These are phyloP conservation scores for Jaculus jaculus DNA, from an alignment of 2,113 vertebrate genomes.

Conservation along the genomic window DNA sequence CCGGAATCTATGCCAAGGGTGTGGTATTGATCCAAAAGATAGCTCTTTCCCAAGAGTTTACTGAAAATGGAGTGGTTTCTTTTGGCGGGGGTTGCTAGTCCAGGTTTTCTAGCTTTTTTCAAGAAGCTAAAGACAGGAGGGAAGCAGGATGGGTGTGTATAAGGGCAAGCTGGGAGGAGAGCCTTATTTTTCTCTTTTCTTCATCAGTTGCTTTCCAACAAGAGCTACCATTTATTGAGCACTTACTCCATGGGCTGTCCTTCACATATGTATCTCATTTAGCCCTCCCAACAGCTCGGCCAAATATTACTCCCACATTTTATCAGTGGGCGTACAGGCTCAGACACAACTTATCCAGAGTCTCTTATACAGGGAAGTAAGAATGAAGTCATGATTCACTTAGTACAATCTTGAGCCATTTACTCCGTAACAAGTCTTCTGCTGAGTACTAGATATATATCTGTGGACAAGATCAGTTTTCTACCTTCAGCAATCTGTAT, in stretches of 20 bases:
- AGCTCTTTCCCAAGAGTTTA: slow-evolving; percentile 67
- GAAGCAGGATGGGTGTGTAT: slow-evolving; percentile 65
- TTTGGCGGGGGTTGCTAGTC: slow-evolving; percentile 49
- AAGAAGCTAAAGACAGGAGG: slow-evolving; percentile 50
- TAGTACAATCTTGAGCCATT: neutral
- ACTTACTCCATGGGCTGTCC: neutral
- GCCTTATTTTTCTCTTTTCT: slow-evolving; percentile 67
- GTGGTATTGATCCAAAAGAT: slow-evolving; percentile 74
- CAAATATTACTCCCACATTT: neutral
- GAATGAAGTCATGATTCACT: neutral
- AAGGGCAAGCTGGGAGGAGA: neutral
- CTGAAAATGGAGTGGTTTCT: slow-evolving; percentile 54
- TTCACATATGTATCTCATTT: neutral
- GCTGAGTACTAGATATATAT: neutral
- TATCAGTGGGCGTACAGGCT: neutral
- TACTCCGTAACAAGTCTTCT: neutral
- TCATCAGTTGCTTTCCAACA: slow-evolving; percentile 15
- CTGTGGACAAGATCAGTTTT: neutral
- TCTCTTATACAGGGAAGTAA: neutral
- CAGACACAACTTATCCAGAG: neutral
- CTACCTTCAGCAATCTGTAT: neutral
- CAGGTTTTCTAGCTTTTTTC: slow-evolving; percentile 71
- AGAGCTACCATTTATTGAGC: neutral
- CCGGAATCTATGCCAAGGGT: slow-evolving; percentile 64
- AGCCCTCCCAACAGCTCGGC: neutral